phyloP scores from a whole-genome alignment of 2,113 vertebrate species.

The Zapus hudsonius region DNA sequence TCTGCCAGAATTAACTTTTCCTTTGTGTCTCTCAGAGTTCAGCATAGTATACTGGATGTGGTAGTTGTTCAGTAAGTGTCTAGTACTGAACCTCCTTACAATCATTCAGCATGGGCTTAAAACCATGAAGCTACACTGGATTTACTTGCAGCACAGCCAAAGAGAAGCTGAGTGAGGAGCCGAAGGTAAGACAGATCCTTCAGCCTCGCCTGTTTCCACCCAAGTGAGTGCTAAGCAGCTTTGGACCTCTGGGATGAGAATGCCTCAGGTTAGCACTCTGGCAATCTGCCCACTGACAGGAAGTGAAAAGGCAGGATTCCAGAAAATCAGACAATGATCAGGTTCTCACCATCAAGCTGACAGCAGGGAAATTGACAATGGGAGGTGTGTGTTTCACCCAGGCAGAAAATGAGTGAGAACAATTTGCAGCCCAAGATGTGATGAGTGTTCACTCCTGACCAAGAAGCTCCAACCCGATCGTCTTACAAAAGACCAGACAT shows the following conservation, averaged over 20 bases:
- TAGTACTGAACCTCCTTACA: neutral
- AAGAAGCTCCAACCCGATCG: neutral
- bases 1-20: neutral
- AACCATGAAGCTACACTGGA: neutral
- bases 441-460: neutral
- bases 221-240: neutral
- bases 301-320: conserved; percentile 28
- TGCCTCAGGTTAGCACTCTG: neutral
- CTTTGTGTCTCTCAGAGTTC: neutral
- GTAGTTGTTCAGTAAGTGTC: neutral
- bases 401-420: conserved; percentile 18
- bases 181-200: neutral
- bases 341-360: neutral
- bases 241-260: neutral
- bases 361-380: neutral
- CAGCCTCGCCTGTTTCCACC: neutral
- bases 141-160: neutral
- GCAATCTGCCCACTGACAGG: neutral
- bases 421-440: neutral
- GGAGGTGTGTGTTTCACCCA: neutral
- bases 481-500: neutral
- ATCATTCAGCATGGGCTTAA: neutral
- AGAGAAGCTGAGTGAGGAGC: neutral
- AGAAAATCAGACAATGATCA: neutral
- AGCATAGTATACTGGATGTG: neutral